Conservation (phyloP, 2,888 invertebrate genomes). For the Cremastinae sp. region DNA sequence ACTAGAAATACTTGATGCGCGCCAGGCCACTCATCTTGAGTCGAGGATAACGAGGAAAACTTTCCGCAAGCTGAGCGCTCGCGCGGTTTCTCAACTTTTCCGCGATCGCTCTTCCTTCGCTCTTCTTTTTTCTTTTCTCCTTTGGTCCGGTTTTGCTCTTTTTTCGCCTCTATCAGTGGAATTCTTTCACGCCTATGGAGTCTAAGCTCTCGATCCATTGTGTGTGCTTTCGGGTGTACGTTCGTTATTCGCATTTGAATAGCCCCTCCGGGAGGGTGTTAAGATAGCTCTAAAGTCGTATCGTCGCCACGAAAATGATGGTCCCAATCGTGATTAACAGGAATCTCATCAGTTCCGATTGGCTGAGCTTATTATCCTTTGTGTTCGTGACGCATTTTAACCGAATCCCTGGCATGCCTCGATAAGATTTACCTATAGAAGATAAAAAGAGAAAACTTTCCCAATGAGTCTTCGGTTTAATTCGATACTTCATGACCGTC, state of each 20-base stretch:
- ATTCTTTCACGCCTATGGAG: slow-evolving; percentile 6
- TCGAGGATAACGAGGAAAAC: slow-evolving; percentile 63
- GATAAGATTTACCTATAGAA: too few relatives aligned
- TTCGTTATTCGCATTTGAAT: background rate
- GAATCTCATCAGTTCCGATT: slow-evolving; percentile 22
- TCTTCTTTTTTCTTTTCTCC: slow-evolving; percentile 26
- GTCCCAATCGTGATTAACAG: slow-evolving; percentile 16
- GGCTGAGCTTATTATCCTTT: too few relatives aligned
- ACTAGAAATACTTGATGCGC: slow-evolving; percentile 65
- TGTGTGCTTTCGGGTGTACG: background rate
- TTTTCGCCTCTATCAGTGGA: slow-evolving; percentile 31
- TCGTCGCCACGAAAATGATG: slow-evolving; percentile 8
- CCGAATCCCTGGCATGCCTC: too few relatives aligned
- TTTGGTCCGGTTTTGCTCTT: slow-evolving; percentile 37
- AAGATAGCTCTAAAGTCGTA: slow-evolving; percentile 17
- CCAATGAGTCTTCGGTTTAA: too few relatives aligned
- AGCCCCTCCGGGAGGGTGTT: slow-evolving; percentile 25
- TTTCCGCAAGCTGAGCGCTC: slow-evolving; percentile 56
- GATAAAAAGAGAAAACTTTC: too few relatives aligned
- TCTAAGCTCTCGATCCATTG: slow-evolving; percentile 8
- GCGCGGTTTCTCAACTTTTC: slow-evolving; percentile 53
- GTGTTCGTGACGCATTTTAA: too few relatives aligned
- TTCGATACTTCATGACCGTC: too few relatives aligned
- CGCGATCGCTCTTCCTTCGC: slow-evolving; percentile 50
- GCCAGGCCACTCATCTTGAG: slow-evolving; percentile 63